These are phyloP conservation scores for Macropis europaea DNA, from an alignment of 2,888 invertebrate genomes.

Conservation along the genomic window DNA sequence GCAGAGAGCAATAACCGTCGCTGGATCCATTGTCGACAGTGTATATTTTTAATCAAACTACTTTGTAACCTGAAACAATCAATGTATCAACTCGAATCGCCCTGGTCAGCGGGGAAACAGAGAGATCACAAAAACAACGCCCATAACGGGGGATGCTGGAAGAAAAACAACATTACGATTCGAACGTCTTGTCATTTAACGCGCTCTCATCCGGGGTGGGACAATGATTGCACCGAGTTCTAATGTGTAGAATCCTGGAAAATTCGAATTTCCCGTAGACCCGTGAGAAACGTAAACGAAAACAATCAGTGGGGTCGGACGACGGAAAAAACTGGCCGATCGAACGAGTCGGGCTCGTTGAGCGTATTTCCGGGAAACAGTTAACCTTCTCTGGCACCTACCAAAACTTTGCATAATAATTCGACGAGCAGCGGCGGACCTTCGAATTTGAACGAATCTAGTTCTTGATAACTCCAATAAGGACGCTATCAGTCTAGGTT, in stretches of 20 bases:
- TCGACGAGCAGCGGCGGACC: constrained; percentile 40
- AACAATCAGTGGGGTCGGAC: no score
- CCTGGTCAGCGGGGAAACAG: no score
- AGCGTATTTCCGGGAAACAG: constrained; percentile 8
- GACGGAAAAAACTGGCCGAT: no score
- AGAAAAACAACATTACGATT: no score
- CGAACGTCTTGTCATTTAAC: no score
- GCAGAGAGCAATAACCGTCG: constrained; percentile 80
- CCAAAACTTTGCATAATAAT: constrained; percentile 68
- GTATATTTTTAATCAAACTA: constrained; percentile 32
- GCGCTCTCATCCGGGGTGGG: no score
- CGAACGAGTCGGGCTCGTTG: no score
- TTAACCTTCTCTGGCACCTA: constrained; percentile 56
- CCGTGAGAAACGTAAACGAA: constrained; percentile 1
- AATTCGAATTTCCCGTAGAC: no score
- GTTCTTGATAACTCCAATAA: constrained; percentile 61
- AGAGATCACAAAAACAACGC: no score
- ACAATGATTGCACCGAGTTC: no score
- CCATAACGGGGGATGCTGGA: no score
- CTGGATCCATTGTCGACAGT: constrained; percentile 75
- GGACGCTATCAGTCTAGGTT: constrained; percentile 68
- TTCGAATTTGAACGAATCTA: constrained; percentile 58
- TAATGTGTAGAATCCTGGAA: no score
- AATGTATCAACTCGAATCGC: neutral
- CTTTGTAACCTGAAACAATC: constrained; percentile 42